Evolutionary conservation across 2,797 vertebrate species (phyloP).

Genomic region (Chelon auratus): DNA sequence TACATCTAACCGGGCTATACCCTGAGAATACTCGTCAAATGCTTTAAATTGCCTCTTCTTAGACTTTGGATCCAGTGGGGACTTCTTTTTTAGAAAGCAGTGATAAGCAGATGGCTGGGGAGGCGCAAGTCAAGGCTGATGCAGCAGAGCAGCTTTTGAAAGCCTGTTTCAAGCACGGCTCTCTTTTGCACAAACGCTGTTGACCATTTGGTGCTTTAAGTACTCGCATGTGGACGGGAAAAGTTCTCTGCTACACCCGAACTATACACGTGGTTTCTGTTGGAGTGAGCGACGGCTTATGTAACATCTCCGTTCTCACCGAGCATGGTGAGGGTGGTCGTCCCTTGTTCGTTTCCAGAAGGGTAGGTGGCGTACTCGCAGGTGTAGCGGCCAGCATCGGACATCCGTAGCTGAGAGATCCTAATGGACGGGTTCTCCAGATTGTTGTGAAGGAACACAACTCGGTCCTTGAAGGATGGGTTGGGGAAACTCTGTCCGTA

Average conservation of each 20-base stretch:
- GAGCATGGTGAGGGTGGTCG: slow-evolving; percentile 85
- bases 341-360: slow-evolving; percentile 85
- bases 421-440: slow-evolving; percentile 85
- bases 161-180: slow-evolving; percentile 20
- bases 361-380: slow-evolving; percentile 92
- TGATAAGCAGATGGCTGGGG: slow-evolving; percentile 66
- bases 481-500: slow-evolving; percentile 84
- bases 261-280: not conserved
- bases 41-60: slow-evolving; percentile 55
- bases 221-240: not conserved
- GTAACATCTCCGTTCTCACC: slow-evolving; percentile 77
- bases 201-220: slow-evolving; percentile 18
- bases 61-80: slow-evolving; percentile 30
- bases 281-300: not conserved
- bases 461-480: slow-evolving; percentile 67
- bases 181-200: not conserved
- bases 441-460: slow-evolving; percentile 73
- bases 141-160: slow-evolving; percentile 37
- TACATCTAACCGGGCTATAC: slow-evolving; percentile 8
- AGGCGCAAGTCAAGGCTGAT: slow-evolving; percentile 44
- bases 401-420: slow-evolving; percentile 79
- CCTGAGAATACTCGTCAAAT: slow-evolving; percentile 38
- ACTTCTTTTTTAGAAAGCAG: slow-evolving; percentile 26
- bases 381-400: slow-evolving; percentile 87
- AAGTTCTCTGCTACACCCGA: not conserved